Evolutionary conservation across 2,888 invertebrate species (phyloP), one percentile per base, ranked within the genome.

Genomic region (Papilio elwesi): DNA sequence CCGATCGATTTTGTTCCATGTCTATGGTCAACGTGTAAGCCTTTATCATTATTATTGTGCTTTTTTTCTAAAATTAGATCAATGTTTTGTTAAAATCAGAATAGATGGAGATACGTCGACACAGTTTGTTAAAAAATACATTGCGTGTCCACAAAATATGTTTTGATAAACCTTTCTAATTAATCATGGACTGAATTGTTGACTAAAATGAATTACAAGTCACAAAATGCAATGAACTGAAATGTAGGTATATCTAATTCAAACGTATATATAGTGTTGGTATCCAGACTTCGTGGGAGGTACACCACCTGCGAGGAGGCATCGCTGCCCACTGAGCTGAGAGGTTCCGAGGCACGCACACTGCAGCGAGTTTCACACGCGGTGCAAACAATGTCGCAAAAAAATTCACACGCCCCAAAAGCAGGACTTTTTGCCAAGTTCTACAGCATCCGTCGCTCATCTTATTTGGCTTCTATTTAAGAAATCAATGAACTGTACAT

Each of bases 241-340:
- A 26, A 26, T 26, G 26, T 26, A 26, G 26, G 26, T 26, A 26
- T 4, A 26, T 26, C 26, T 26, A 26, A 26, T 26, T 26, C 26
- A 26, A 26, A 26, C 26, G 1, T 26, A 26, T 26, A 26, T 26
- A 26, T 26, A 26, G 26, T 59, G 68, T 59, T 59, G n/a, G 13
- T 59, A 59, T 71, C 66, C 62, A 53, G 70, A 67, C 88, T 74
- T 79, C 87, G 83, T 90, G 88, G 85, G 88, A 78, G 90, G 90
- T 74, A 76, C 74, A 88, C 89, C 88, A 89, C 88, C 79, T 79
- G 76, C 52, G 67, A 63, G 75, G 82, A 82, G 89, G 89, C 88
- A 87, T 83, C 83, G 77, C 89, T 88, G 90, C 79, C 83, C 91
- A 90, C 3, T 90, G 90, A 83, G 77, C 85, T 79, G 90, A 74